Evolutionary conservation across 2,113 vertebrate genomes (phyloP), one percentile per base, ranked within the genome.

Genomic region (Syngnathus floridae): DNA sequence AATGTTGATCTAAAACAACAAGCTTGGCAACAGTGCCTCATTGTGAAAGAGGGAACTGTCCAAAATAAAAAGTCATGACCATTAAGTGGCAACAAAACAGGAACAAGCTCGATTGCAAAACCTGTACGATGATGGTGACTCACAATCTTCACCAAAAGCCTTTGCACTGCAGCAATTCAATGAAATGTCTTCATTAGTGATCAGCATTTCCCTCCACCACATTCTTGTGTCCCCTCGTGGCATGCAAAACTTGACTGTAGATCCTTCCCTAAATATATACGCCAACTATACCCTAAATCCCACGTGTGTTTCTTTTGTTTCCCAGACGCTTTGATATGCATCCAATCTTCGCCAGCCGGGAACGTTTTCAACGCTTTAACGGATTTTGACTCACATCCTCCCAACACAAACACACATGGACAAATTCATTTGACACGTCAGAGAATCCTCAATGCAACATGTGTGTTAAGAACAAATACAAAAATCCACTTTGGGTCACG

Each of bases 31-130:
- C 11, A 45, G 51, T 4, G 5, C 60, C 54, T 65, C 19, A 56
- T 3, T 56, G 62, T 60, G 19, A 83, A 85, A 85, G 36, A 78
- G 13, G 66, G 74, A 85, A 84, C 71, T 65, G 69, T 67, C 49
- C 36, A 63, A 67, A 62, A 74, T 73, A 76, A 73, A 76, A 31
- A 79, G 70, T 68, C 70, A 64, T 73, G 73, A 72, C 69, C 22
- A 66, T 72, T 48, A 43, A 71, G 60, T 72, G 68, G 74, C 75
- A 46, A 69, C 40, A 74, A 85, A 88, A 85, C 75, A 74, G 83
- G 88, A 90, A 89, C 81, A 75, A 57, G 35, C 62, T 51, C 17
- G 5, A 81, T 86, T 89, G 87, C 88, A 80, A 84, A 88, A 88
- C 65, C 68, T 46, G 48, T 64, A 45, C 64, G 72, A 77, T 71